Evolutionary conservation across 1,140 invertebrate genomes (phyloP), one percentile per base, ranked within the genome.

Genomic region (Procambarus virginalis): DNA sequence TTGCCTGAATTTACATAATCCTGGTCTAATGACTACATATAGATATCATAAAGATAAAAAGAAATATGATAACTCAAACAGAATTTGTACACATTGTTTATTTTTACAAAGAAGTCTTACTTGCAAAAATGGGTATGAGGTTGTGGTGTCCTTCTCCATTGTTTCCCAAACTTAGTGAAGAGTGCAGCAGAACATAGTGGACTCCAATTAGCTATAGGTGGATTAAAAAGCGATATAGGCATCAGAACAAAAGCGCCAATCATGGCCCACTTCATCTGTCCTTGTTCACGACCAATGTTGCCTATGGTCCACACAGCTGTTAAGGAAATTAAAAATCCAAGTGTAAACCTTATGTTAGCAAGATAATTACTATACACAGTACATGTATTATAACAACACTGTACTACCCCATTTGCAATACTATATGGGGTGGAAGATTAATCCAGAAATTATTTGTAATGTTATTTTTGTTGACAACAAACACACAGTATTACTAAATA

Each of bases 291-390:
- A 0, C 98, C 98, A 93, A 99, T 96, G 93, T 99, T 99, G 17
- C 97, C 98, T 14, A 99, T 97, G 1, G 96, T 94, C 96, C 97
- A 97, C 0, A 98, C 96, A 93, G 97, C 98, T 98, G 93, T 75
- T 17, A 93, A 64, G 9, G 9, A 64, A 64, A 20, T 14, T 64
- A 10, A 64, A 64, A 64, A 64, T 17, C 9, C 9, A 64, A 64
- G 14, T 64, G 14, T 55, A 55, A 55, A 5, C 10, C 0, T 55
- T 55, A 55, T 55, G 10, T 55, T 55, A 55, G 51, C 51, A 55
- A 55, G 10, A 55, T 10, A 55, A 8, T 55, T 8, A 55, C 51
- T 8, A 2, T 8, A 10, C 10, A 2, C 51, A 55, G 51, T 55
- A 55, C 5, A 55, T 10, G 34, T 34, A 34, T 34, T 34, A 34